Evolutionary conservation across 2,113 vertebrate species (phyloP).

Genomic region (Nansenia antarctica): DNA sequence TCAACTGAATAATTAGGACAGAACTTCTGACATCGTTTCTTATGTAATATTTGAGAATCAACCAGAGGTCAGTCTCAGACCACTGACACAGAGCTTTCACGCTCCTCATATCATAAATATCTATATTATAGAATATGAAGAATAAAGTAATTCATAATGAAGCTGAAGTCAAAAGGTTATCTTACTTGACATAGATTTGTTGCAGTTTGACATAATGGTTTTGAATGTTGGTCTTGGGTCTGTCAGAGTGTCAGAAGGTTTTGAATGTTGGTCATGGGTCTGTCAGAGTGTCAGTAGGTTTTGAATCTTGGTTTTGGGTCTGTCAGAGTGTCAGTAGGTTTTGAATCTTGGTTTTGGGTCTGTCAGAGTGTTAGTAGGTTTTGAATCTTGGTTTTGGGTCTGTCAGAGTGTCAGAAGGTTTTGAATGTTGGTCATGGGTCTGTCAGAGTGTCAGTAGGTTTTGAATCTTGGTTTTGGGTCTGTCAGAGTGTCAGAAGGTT

Average conservation of each 20-base stretch:
- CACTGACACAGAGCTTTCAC: background rate
- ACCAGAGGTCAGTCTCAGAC: background rate
- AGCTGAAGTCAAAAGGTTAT: background rate
- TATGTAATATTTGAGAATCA: too few relatives aligned
- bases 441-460: background rate
- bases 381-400: background rate
- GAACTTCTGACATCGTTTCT: too few relatives aligned
- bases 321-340: too few relatives aligned
- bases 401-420: slow-evolving; percentile 2
- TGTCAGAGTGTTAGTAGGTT: too few relatives aligned
- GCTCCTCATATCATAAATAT: background rate
- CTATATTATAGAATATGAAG: background rate
- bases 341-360: too few relatives aligned
- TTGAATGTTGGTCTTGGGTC: background rate
- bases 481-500: too few relatives aligned
- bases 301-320: too few relatives aligned
- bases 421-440: background rate
- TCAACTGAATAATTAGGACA: too few relatives aligned
- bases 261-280: background rate
- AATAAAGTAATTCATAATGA: background rate
- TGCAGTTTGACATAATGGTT: slow-evolving; percentile 1
- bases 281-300: too few relatives aligned
- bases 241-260: background rate
- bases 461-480: too few relatives aligned
- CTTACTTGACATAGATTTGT: background rate